Evolutionary conservation across 2,113 vertebrate species (phyloP), one percentile per base, ranked within the genome.

Genomic region (Hippocampus guttulatus): DNA sequence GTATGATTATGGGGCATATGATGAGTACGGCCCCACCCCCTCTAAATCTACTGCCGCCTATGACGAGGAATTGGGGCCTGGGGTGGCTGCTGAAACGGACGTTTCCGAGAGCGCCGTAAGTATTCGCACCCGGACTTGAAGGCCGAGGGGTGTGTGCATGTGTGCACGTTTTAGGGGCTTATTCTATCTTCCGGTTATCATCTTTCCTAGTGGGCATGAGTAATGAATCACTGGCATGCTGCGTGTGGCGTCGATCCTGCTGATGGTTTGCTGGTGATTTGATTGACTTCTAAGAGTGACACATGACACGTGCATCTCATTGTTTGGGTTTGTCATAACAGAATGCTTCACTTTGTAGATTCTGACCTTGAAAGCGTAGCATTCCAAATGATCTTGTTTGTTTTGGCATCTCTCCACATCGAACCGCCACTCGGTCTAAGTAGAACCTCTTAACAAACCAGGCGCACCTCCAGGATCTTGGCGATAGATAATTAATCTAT

Each of bases 1-100:
- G 93, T 96, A 97, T 95, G 96, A 93, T 75, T 92, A 92, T 64
- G 91, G 86, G 90, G 88, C 93, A 55, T 97, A 97, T 88, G 96
- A 96, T 92, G 96, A 97, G 89, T 97, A 94, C 83, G 95, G 94
- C 88, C 92, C 94, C 49, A 94, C 91, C 80, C 93, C 91, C 85
- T 91, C 95, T 70, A 93, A 93, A 79, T 89, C 93, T 77, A 91
- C 91, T 68, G 83, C 72, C 58, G 73, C 85, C 89, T 92, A 93
- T 30, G 79, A 90, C n/a, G 95, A 97, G 78, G 94, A 94, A 82
- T 93, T 98, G 93, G 97, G 96, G 88, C 94, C 93, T 40, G 96
- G 95, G 90, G 94, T 97, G 38, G 94, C 97, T 43, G 97, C 96
- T 62, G 96, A 98, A 90, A 99, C 93, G 15, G 95, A 96, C 92